Base-by-base conservation (phyloP, 2,888 invertebrate species). In the Luffia ferchaultella region DNA sequence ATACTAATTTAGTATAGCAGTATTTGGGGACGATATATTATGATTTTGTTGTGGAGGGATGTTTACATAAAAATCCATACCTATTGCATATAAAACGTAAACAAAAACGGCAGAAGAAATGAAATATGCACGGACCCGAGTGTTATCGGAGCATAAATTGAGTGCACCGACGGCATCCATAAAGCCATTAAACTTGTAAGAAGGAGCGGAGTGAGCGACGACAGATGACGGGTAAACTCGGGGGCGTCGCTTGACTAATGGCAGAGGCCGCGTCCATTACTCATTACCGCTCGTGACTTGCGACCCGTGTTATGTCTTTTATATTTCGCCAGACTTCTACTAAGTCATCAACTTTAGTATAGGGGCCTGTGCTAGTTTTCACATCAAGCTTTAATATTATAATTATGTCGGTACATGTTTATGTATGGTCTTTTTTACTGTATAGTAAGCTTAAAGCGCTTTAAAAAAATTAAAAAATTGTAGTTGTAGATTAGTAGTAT, bases 241-340 rank as follows among this genome's bases (percentile, higher is more conserved):
- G 20, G 20, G 16, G n/a, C 40, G 48, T 5, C 46, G 7, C 20
- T 17, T 30, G n/a, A 17, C 30, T 30, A 12, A 30, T 30, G 30
- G 30, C 30, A n/a, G 30, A 3, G 30, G 30, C 30, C 41, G 30
- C 50, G 50, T 61, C 63, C 68, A 70, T 69, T 68, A 67, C 71
- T 70, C 70, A 72, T 71, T 71, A 53, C 73, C 53, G 58, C 60
- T 64, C 63, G 68, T 72, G 73, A 73, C 70, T 71, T 61, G 70
- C 42, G 46, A 18, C 62, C 61, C 61, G 65, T 67, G 68, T 67
- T 68, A 65, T 64, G 61, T 58, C 55, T 65, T 68, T 66, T 68
- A 74, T 73, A 72, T 73, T 72, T 70, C 70, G 68, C 62, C 65
- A 59, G 59, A 56, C 18, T 42, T 53, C 54, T 12, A 12, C 30